These are phyloP conservation scores for Phragmatobia fuliginosa DNA, from an alignment of 2,888 invertebrate genomes.

Conservation along the genomic window DNA sequence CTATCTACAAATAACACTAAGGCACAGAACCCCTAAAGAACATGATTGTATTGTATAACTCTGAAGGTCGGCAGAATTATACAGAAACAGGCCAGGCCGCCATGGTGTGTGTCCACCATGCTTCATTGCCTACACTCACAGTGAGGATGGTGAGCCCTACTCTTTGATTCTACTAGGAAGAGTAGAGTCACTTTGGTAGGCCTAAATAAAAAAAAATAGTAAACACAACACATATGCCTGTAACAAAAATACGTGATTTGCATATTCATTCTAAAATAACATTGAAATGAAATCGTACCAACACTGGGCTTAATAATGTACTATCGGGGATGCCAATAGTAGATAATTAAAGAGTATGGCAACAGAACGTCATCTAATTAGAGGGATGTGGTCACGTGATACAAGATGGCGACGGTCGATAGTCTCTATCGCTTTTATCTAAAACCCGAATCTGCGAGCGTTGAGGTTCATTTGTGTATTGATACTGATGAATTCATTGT, in stretches of 20 bases:
- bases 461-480: slow-evolving; percentile 29
- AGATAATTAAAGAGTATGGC: slow-evolving; percentile 56
- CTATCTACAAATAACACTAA: no score
- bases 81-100: no score
- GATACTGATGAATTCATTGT: slow-evolving; percentile 38
- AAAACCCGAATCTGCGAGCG: slow-evolving; percentile 28
- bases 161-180: no score
- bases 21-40: no score
- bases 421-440: slow-evolving; percentile 31
- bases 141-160: no score
- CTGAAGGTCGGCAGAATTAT: no score
- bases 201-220: neutral
- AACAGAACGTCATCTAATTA: slow-evolving; percentile 61
- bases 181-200: no score
- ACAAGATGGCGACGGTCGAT: slow-evolving; percentile 53
- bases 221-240: neutral
- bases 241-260: slow-evolving; percentile 27
- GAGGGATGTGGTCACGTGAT: slow-evolving; percentile 38
- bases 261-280: slow-evolving; percentile 29
- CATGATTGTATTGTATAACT: no score
- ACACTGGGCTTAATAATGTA: no score
- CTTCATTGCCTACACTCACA: no score
- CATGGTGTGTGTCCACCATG: no score
- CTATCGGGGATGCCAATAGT: slow-evolving; percentile 59
- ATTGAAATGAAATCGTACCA: slow-evolving; percentile 48